Evolutionary conservation across 2,797 vertebrate genomes (phyloP), one percentile per base, ranked within the genome.

Genomic region (Danio aesculapii): DNA sequence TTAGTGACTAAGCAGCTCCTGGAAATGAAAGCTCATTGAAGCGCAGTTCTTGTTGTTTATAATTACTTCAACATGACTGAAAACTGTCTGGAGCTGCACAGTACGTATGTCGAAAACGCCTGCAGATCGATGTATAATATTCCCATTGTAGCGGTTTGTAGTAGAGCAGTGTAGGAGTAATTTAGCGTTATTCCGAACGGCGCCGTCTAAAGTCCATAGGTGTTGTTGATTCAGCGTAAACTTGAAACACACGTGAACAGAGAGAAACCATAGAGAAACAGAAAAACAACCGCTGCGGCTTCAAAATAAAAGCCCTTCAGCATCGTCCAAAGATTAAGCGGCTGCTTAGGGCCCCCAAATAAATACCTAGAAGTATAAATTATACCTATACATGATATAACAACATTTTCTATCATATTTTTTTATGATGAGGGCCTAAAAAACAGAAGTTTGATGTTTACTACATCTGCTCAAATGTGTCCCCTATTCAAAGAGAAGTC

Each of bases 281-380:
- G 1, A 8, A 7, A 14, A 3, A 0, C 0, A 11, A 1, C 39
- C 6, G 1, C 39, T 8, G 6, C 5, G 2, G 12, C 64, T 81
- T 81, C 64, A 75, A 74, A 85, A 81, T 83, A 50, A 74, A 83
- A 74, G 77, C 43, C 57, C 8, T 3, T 69, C 14, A 52, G 10
- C 13, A 1, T 17, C n/a, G n/a, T 17, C n/a, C 0, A 59, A 30
- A 11, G 12, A 12, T 6, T 57, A 30, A 30, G 30, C 30, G 30
- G 30, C 30, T 30, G 30, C 30, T 30, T 30, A 30, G 30, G 30
- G 3, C 3, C 30, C 30, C 30, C 30, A 30, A 30, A 30, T 30
- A 3, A 30, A 30, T 30, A 30, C 30, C 1, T 30, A 30, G 30
- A 30, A 30, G 1, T 30, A 30, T 1, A 30, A 30, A 30, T 30